These are phyloP conservation scores for Vicugna pacos DNA, from an alignment of 2,113 vertebrate genomes.

Conservation along the genomic window DNA sequence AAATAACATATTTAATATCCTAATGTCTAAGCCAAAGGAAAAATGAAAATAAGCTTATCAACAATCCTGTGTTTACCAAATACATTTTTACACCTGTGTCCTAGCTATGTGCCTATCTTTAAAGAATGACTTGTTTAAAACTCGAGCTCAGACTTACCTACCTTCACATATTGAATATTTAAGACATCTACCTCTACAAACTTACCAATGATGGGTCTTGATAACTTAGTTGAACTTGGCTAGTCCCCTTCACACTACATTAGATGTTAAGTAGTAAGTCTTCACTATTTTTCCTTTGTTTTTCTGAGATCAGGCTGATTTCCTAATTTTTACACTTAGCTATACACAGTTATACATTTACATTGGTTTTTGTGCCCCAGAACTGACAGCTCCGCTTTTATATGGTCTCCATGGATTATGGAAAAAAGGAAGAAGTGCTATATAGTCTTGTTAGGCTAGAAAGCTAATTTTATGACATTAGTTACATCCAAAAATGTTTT, in stretches of 20 bases:
- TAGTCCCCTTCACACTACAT: background rate
- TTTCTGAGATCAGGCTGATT: constrained; percentile 29
- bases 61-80: constrained; percentile 21
- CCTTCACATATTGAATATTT: constrained; percentile 4
- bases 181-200: constrained; percentile 56
- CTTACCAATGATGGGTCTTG: background rate
- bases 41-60: constrained; percentile 58
- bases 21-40: constrained; percentile 23
- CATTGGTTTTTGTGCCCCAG: background rate
- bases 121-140: constrained; percentile 46
- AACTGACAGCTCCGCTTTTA: constrained; percentile 34
- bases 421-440: constrained; percentile 57
- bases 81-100: constrained; percentile 16
- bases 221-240: constrained; percentile 43
- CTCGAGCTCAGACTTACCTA: constrained; percentile 12
- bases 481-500: constrained; percentile 59
- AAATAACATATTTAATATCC: constrained; percentile 49
- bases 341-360: background rate
- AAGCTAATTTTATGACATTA: constrained; percentile 41
- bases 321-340: constrained; percentile 55
- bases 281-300: background rate
- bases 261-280: constrained; percentile 34
- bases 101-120: constrained; percentile 23
- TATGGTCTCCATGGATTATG: constrained; percentile 15
- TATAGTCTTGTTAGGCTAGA: constrained; percentile 22